phyloP scores from a whole-genome alignment of 1,140 invertebrate species.

The Eciton burchellii region DNA sequence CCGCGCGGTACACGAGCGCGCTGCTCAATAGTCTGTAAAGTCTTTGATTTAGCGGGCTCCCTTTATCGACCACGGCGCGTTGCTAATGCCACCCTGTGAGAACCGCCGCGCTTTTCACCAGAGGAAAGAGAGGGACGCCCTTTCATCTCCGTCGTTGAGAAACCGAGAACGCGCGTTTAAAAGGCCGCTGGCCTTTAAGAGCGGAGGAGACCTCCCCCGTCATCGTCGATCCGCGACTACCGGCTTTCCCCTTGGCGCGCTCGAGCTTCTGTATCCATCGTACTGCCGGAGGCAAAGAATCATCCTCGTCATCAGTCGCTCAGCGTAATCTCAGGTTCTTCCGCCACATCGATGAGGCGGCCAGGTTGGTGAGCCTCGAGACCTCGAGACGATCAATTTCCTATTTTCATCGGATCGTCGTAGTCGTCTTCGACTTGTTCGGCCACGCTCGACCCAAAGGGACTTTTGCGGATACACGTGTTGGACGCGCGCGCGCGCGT shows the following conservation, averaged over 20 bases:
- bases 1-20: constrained; percentile 53
- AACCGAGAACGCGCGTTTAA: constrained; percentile 24
- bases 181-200: constrained; percentile 15
- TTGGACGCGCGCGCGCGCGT: neutral
- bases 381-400: no score
- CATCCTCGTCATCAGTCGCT: neutral
- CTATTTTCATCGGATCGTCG: no score
- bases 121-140: constrained; percentile 56
- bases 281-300: neutral
- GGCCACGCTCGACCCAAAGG: neutral
- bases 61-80: constrained; percentile 23
- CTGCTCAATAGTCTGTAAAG: constrained; percentile 71
- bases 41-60: constrained; percentile 57
- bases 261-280: constrained; percentile 18
- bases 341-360: no score
- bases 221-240: constrained; percentile 50
- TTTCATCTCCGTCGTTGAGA: constrained; percentile 41
- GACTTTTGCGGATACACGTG: neutral
- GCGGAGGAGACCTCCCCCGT: neutral
- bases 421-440: neutral
- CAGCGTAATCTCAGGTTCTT: neutral
- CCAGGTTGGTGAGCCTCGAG: no score
- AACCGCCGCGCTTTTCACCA: constrained; percentile 46
- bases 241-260: constrained; percentile 13
- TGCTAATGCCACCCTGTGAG: constrained; percentile 35